Percentiles rank a stretch among this genome's conserved stretches.
Evolutionary conservation across 2,113 vertebrate genomes (phyloP).

Genomic region (Daphoenositta chrysoptera): DNA sequence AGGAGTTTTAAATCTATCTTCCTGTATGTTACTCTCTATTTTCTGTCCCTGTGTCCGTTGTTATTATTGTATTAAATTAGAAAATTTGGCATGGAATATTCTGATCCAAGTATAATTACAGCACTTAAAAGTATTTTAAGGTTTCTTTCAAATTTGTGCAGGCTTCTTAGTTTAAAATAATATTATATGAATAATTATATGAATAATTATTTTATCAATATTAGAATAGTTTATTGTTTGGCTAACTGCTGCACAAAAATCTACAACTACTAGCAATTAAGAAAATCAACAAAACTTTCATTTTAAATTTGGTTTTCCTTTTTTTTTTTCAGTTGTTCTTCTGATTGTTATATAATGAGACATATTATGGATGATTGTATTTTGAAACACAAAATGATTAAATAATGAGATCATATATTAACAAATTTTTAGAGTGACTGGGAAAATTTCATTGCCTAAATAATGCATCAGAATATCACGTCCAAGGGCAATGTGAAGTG

Average conservation of each 20-base stretch:
- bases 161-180: background rate
- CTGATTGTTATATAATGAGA: background rate
- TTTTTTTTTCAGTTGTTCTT: background rate
- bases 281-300: background rate
- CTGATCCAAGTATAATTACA: background rate
- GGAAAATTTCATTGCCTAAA: background rate
- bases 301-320: background rate
- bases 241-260: background rate
- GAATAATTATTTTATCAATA: background rate
- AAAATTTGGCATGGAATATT: background rate
- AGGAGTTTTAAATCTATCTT: background rate
- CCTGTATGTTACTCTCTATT: background rate
- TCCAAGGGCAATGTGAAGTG: background rate
- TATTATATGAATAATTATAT: background rate
- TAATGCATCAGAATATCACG: background rate
- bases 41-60: background rate
- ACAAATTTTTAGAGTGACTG: background rate
- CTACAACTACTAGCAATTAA: background rate
- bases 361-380: background rate
- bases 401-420: background rate
- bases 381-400: conserved; percentile 12
- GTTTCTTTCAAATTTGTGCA: background rate
- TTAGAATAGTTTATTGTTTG: background rate
- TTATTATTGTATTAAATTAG: background rate
- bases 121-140: background rate